Evolutionary conservation across 35 echinoderm and acorn worm species (phyloP).

Genomic region (Ophiothrix spiculata): DNA sequence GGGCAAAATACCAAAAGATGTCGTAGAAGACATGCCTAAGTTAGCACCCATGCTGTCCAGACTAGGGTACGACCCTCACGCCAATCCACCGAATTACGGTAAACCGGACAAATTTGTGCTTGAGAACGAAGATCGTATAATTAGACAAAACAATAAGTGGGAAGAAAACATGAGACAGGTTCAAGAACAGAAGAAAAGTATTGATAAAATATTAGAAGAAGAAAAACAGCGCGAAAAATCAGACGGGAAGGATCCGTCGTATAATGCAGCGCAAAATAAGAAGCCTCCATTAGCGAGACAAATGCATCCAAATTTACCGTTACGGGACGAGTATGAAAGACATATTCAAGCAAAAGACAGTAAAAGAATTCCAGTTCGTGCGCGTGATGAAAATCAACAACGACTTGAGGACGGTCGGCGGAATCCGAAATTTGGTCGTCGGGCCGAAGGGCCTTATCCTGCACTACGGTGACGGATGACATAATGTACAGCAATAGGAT

Average conservation of each 20-base stretch:
- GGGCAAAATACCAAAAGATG: conserved; percentile 65
- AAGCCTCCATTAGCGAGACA: neutral
- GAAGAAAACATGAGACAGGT: conserved; percentile 49
- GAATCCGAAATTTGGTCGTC: conserved; percentile 27
- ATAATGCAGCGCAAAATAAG: neutral
- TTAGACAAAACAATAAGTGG: conserved; percentile 22
- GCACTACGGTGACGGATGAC: neutral
- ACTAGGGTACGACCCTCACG: conserved; percentile 70
- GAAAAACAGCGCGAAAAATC: neutral
- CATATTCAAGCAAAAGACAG: neutral
- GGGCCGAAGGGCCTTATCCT: conserved; percentile 16
- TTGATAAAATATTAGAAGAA: neutral
- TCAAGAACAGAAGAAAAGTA: neutral
- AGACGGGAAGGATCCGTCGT: neutral
- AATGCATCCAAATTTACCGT: neutral
- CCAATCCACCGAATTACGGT: conserved; percentile 86
- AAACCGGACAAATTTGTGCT: conserved; percentile 65
- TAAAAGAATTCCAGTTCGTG: neutral
- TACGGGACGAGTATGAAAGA: neutral
- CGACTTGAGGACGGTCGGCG: neutral
- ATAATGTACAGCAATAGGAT: neutral
- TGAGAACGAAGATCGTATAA: conserved; percentile 64
- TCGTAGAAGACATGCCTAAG: conserved; percentile 61
- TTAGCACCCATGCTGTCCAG: conserved; percentile 69
- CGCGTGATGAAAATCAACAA: neutral